These are phyloP conservation scores for Mellilla xanthometata DNA, from an alignment of 2,888 invertebrate genomes.

Conservation along the genomic window DNA sequence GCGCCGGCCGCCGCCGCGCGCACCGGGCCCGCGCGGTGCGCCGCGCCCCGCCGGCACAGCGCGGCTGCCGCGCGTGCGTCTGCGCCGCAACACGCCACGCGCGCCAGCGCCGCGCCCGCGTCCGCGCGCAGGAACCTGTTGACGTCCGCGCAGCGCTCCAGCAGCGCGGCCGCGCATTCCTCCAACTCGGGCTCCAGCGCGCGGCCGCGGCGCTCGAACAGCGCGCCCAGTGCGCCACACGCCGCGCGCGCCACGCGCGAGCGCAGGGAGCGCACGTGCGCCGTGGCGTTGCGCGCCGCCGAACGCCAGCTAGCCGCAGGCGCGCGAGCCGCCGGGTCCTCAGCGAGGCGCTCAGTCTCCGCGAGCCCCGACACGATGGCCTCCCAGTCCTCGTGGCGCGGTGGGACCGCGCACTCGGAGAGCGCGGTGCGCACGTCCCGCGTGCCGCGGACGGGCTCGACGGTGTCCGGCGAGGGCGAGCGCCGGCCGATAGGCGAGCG, in stretches of 20 bases:
- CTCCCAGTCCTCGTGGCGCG: constrained; percentile 92
- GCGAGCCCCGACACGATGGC: constrained; percentile 88
- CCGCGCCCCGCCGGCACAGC: constrained; percentile 86
- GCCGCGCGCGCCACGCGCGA: constrained; percentile 96
- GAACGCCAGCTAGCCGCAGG: constrained; percentile 86
- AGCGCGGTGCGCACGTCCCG: constrained; percentile 69
- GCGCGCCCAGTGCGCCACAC: constrained; percentile 90
- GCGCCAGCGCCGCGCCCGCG: constrained; percentile 90
- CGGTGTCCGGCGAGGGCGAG: constrained; percentile 34
- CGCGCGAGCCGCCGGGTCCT: constrained; percentile 86
- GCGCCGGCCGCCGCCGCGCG: constrained; percentile 92
- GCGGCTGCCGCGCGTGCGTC: constrained; percentile 86
- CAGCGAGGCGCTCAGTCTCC: constrained; percentile 86
- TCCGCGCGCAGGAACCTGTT: constrained; percentile 96
- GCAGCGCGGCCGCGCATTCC: constrained; percentile 89
- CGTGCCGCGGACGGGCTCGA: constrained; percentile 34
- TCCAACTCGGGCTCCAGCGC: constrained; percentile 90
- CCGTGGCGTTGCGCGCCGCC: constrained; percentile 87
- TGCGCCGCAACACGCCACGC: constrained; percentile 90
- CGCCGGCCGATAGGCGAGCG: constrained; percentile 54
- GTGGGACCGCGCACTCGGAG: constrained; percentile 63
- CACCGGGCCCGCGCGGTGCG: constrained; percentile 94
- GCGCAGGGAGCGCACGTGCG: constrained; percentile 93
- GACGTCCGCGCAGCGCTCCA: constrained; percentile 96
- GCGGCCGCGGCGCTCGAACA: constrained; percentile 86